Evolutionary conservation across 2,888 invertebrate genomes (phyloP), one percentile per base, ranked within the genome.

Genomic region (Nymphalis c-album): DNA sequence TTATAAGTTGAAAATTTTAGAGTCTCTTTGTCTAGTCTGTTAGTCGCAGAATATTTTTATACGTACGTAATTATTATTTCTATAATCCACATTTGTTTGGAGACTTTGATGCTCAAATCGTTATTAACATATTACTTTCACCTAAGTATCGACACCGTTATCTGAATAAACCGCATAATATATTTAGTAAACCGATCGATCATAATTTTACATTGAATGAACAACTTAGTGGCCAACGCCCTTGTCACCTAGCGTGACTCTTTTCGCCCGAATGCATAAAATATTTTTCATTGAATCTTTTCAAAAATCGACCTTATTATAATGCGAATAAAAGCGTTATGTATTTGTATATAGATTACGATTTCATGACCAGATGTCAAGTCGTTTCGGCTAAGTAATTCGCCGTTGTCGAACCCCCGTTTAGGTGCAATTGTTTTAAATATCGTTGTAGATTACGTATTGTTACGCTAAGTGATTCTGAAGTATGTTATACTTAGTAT

Each of bases 201-300:
- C 60, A 51, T 66, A 68, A 68, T 60, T 63, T 65, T 31, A 67
- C 63, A 50, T 60, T 64, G 20, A 58, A 64, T 59, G 62, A 57
- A 63, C 64, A 67, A 65, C 63, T 69, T 67, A 57, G 59, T 63
- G 78, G 74, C 64, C 62, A 59, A 26, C 61, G 51, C 48, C 62
- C 62, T 45, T 63, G 64, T 63, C 45, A 35, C 60, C 46, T 58
- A 69, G 74, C 81, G 82, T 81, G 79, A 78, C 83, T 80, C 81
- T 82, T 79, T 72, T 66, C 77, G 79, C 76, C 71, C 73, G 75
- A 78, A 40, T 74, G 80, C 76, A 22, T 71, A 40, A 70, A 75
- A 47, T n/a, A 8, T 31, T 57, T 22, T 22, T 17, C 35, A 57
- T 22, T n/a, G n/a, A 35, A 10, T 57, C 7, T 4, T 16, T 57